Conservation (phyloP, 30 jellyfish, hydroid and myxozoan genomes). For the Aurelia coerulea region DNA sequence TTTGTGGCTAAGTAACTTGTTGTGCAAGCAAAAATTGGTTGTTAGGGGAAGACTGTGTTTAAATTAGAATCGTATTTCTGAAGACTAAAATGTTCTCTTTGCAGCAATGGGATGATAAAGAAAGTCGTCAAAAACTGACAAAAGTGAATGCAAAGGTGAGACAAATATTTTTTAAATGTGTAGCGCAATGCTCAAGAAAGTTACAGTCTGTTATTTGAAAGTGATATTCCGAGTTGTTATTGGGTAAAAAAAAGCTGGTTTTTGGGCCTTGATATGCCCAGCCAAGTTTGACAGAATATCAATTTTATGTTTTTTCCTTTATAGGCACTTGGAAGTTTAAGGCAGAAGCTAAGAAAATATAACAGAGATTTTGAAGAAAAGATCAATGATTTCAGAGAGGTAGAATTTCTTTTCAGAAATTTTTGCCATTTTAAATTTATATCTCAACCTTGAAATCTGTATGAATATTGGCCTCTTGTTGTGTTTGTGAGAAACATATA, state of each 20-base stretch:
- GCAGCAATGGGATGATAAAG: conserved; percentile 98
- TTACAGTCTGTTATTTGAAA: no score
- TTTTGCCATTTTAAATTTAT: no score
- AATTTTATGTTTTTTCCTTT: not conserved
- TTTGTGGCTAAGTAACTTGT: not conserved
- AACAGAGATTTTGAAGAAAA: conserved; percentile 91
- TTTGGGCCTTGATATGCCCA: no score
- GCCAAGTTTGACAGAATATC: not conserved
- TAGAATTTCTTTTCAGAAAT: not conserved
- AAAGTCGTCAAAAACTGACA: conserved; percentile 86
- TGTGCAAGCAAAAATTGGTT: not conserved
- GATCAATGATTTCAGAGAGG: conserved; percentile 82
- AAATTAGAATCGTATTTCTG: not conserved
- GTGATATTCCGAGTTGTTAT: no score
- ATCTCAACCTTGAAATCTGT: no score
- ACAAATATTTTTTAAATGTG: no score
- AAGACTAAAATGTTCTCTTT: conserved; percentile 1
- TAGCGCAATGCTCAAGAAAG: no score
- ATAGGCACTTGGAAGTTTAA: conserved; percentile 85
- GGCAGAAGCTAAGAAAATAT: conserved; percentile 89
- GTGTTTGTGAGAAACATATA: no score
- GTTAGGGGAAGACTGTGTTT: not conserved
- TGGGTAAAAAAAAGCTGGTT: no score
- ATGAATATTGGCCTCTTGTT: no score
- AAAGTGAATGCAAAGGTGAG: conserved; percentile 92